These are phyloP conservation scores for Apis dorsata DNA, from an alignment of 1,140 invertebrate species.

Conservation along the genomic window DNA sequence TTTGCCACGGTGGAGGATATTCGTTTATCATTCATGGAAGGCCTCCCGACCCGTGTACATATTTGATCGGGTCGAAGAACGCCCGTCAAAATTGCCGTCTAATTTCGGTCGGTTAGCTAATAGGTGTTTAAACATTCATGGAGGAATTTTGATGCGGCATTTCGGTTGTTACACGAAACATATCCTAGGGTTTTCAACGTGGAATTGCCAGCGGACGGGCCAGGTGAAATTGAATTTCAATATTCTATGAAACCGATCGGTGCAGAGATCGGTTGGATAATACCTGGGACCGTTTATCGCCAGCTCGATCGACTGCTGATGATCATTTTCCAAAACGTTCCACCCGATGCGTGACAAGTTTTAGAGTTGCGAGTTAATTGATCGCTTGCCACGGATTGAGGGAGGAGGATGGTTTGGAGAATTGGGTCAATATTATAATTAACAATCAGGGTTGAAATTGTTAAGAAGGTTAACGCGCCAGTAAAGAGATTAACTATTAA, in stretches of 20 bases:
- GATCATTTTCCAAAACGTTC: neutral
- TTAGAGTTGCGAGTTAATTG: neutral
- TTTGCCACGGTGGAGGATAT: conserved; percentile 12
- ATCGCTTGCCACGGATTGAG: neutral
- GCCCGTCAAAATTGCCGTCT: conserved; percentile 36
- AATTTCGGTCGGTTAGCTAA: conserved; percentile 37
- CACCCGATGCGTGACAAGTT: neutral
- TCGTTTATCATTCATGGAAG: conserved; percentile 48
- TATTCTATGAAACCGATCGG: conserved; percentile 13
- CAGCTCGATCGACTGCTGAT: neutral
- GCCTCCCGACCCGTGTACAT: conserved; percentile 34
- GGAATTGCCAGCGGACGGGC: neutral
- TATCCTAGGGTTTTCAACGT: neutral
- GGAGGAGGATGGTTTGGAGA: neutral
- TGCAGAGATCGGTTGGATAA: neutral
- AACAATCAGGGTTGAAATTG: neutral
- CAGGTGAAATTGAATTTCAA: conserved; percentile 31
- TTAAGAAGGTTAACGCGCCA: neutral
- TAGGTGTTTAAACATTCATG: conserved; percentile 26
- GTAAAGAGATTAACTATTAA: neutral
- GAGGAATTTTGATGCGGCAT: neutral
- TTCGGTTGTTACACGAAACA: neutral
- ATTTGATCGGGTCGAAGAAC: conserved; percentile 37
- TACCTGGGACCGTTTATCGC: neutral
- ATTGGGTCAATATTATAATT: neutral